phyloP scores from a whole-genome alignment of 2,113 vertebrate genomes.

The Ameiurus melas region DNA sequence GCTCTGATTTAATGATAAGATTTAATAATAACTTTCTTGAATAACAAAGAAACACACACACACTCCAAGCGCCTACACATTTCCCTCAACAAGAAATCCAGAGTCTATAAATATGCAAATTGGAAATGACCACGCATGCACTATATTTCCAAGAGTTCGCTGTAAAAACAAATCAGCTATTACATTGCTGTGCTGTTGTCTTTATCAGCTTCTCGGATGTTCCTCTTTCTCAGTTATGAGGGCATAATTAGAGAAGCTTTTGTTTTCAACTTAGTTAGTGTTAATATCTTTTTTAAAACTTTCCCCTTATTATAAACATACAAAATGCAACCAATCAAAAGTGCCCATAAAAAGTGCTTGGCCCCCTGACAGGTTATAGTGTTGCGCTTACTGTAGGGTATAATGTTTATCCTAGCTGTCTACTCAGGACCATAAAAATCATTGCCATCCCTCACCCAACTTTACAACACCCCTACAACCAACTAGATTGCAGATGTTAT shows the following conservation, averaged over 20 bases:
- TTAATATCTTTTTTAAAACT: too few species aligned
- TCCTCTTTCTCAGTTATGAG: too few species aligned
- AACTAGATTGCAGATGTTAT: background rate
- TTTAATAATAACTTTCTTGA: constrained; percentile 8
- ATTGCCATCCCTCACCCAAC: background rate
- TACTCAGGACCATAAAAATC: background rate
- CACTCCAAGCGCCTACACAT: background rate
- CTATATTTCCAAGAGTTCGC: too few species aligned
- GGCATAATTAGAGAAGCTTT: too few species aligned
- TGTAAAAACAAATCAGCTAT: too few species aligned
- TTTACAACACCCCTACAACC: background rate
- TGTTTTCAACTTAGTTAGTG: too few species aligned
- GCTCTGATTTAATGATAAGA: background rate
- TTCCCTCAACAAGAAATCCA: background rate
- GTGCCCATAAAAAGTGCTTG: background rate
- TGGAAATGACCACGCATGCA: too few species aligned
- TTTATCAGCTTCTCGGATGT: too few species aligned
- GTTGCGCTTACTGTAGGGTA: too few species aligned
- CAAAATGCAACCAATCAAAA: background rate
- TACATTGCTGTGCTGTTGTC: too few species aligned
- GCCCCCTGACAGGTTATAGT: background rate
- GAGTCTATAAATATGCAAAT: constrained; percentile 7
- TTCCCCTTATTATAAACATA: background rate
- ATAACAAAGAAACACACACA: background rate
- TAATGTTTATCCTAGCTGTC: background rate